Evolutionary conservation across 2,888 invertebrate genomes (phyloP).

Genomic region (Luperina testacea): DNA sequence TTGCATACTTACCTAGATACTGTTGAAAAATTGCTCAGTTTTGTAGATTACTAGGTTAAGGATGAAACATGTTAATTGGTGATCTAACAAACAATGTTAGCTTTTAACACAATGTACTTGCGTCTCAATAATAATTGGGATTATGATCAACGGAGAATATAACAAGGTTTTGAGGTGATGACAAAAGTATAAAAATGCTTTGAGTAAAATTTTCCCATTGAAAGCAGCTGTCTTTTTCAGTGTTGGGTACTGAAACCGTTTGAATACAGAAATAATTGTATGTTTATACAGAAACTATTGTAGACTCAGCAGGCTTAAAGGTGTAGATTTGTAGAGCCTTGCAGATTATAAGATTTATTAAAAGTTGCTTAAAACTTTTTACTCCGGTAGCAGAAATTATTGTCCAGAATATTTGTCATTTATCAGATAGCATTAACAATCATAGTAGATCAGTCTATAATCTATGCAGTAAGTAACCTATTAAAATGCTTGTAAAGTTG

Average conservation of each 20-base stretch:
- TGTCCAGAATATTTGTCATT: neutral
- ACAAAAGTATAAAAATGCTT: neutral
- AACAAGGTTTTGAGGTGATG: neutral
- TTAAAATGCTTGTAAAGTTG: constrained; percentile 26
- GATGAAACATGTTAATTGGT: constrained; percentile 35
- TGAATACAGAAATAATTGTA: neutral
- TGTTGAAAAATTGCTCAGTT: neutral
- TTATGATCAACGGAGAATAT: neutral
- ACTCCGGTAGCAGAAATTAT: fast-evolving
- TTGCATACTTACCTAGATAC: neutral
- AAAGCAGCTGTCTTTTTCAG: neutral
- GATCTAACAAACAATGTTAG: constrained; percentile 31
- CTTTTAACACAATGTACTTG: constrained; percentile 5
- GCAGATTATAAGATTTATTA: neutral
- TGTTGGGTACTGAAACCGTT: neutral
- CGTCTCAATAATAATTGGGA: constrained; percentile 1
- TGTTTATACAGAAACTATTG: neutral
- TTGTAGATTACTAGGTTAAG: constrained; percentile 41
- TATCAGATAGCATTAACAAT: neutral
- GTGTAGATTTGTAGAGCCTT: neutral
- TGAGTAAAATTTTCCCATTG: neutral
- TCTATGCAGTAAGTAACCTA: neutral
- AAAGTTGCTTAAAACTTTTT: neutral
- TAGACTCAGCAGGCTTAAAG: neutral
- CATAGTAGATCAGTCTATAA: neutral